Conservation (phyloP, 2,888 invertebrate genomes). For the Coleophora deauratella region DNA sequence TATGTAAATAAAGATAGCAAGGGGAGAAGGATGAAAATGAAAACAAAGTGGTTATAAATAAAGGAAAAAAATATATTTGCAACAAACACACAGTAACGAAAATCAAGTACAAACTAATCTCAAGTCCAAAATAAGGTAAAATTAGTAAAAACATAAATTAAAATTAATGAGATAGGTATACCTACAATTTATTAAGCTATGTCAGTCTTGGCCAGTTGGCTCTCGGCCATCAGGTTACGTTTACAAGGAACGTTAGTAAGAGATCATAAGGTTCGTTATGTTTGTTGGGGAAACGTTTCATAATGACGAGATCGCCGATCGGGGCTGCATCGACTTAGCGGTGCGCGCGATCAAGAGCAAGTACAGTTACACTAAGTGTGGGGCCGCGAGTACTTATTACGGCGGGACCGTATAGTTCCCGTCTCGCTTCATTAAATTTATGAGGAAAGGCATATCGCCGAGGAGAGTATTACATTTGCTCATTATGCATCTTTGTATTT, state of each 20-base stretch:
- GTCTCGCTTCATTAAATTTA: neutral
- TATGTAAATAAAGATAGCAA: conserved; percentile 61
- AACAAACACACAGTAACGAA: conserved; percentile 71
- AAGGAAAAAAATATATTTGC: conserved; percentile 66
- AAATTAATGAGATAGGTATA: conserved; percentile 44
- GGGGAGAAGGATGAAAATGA: conserved; percentile 67
- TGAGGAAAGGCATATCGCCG: no score
- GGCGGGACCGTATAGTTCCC: no score
- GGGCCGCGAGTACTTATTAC: conserved; percentile 8
- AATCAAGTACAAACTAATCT: conserved; percentile 48
- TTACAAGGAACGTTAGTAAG: conserved; percentile 52
- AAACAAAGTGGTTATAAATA: conserved; percentile 70
- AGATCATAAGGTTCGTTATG: conserved; percentile 46
- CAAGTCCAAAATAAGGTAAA: conserved; percentile 26
- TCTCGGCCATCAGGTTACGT: conserved; percentile 29
- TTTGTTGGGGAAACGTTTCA: conserved; percentile 20
- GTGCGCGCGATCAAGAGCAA: neutral
- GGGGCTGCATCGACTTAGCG: neutral
- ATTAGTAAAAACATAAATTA: conserved; percentile 48
- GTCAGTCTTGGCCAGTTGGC: conserved; percentile 47
- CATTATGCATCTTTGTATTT: no score
- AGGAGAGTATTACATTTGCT: no score
- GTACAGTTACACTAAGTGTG: conserved; percentile 2
- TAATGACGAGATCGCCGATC: conserved; percentile 1
- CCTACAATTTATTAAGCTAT: conserved; percentile 41